Evolutionary conservation across 1,140 invertebrate species (phyloP), one percentile per base, ranked within the genome.

Genomic region (Drosophila quadrilineata): DNA sequence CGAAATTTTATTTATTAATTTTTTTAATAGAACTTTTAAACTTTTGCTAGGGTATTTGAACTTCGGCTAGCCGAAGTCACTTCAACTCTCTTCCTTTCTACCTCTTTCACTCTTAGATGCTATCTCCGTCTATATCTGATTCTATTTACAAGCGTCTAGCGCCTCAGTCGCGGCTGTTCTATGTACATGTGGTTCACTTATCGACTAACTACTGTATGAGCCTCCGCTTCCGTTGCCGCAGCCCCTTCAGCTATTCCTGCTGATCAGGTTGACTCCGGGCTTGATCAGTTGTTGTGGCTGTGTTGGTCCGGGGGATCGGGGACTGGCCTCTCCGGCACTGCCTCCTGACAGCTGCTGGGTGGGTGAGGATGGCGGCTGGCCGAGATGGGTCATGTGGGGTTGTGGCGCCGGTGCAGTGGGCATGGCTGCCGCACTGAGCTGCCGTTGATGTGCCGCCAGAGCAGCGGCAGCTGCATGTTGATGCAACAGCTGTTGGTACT

Each of bases 251-350:
- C 91, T 91, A 58, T 91, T 90, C 59, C 91, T 89, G 4, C 89
- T 90, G 36, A 91, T 88, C 17, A 92, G 90, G 19, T 90, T 91
- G 24, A 92, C n/a, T n/a, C n/a, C 89, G 12, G 91, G 91, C 74
- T 91, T 92, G n/a, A n/a, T n/a, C 71, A 89, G 90, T 35, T 91
- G 79, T 14, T 87, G 58, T 28, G 54, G 75, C 24, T 77, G 76
- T 12, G 90, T 54, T 90, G 91, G 53, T 6, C 67, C 76, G 3
- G 75, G 76, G 0, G 77, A 84, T 2, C 53, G 62, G 4, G 68
- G 58, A 19, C 9, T 74, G 17, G 16, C 16, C 19, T 46, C 70
- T 3, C 12, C 24, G 54, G 74, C 79, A 63, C 26, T 31, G 38
- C 22, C 36, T 57, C 58, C 1, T 64, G n/a, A n/a, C n/a, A n/a